Base-by-base conservation (phyloP, 2,113 vertebrate genomes). In the Heterochromis multidens region DNA sequence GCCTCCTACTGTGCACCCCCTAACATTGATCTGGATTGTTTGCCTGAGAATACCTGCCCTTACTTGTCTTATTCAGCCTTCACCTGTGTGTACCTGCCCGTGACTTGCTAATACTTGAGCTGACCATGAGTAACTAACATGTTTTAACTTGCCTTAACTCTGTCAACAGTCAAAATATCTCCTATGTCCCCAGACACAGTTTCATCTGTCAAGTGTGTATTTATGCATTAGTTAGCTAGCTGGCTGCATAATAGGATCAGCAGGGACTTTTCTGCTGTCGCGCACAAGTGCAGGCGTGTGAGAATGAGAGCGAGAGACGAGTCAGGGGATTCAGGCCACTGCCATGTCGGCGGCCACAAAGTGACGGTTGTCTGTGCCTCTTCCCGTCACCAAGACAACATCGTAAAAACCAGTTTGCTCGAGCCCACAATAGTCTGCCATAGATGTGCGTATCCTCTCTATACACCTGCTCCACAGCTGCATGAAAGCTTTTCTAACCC, bases 191-290 rank as follows among this genome's bases (percentile, higher is more conserved):
- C 35, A 57, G 88, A 79, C 58, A 83, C 7, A 3, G 62, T 83
- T 77, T 59, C 61, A 60, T 76, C 74, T 63, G 27, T 33, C 72
- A 16, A 37, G n/a, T 78, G 74, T 88, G 57, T 56, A 43, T 86
- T 46, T 83, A 49, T 67, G 76, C 27, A 5, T 67, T 72, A 46
- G 52, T 52, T 84, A 63, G 79, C 43, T 82, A 40, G 59, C n/a
- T 40, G 27, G 40, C 58, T 59, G 83, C 70, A 23, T 91, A 93
- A 93, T 91, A 63, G 88, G 89, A 92, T 92, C 81, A 93, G 82
- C 58, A 29, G 89, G 84, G 92, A 90, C 81, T 79, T 89, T 88
- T 74, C 84, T 80, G 82, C 59, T 77, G 74, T 79, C 79, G 2
- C n/a, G 1, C 77, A 14, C 43, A 27, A 29, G 70, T 76, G 31